Base-by-base conservation (phyloP, 1,140 invertebrate genomes). In the Teleopsis dalmanni region DNA sequence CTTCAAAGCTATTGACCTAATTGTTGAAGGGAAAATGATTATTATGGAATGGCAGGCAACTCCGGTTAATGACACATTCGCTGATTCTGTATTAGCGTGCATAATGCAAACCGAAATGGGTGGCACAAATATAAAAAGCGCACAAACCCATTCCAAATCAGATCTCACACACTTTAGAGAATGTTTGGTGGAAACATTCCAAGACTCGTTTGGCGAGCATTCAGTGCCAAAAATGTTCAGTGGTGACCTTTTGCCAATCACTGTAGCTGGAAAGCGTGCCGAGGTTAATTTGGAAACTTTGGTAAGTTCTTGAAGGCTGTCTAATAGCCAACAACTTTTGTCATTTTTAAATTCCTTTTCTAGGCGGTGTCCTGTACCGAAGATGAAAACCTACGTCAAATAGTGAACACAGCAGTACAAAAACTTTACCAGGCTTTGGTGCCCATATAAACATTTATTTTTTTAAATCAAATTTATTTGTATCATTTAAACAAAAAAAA, bases 41-140 rank as follows among this genome's bases (percentile, higher is more conserved):
- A 83, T 87, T 0, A 76, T 97, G 40, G 92, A 91, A 78, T 98
- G 96, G 96, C 74, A 84, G 14, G 90, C 93, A 14, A 92, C 88
- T 64, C 94, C 95, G 10, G 85, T 96, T 16, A 90, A 92, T 63
- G 95, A 99, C 71, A 98, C 98, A 91, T 98, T 91, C 73, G 93
- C 95, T 2, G 95, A 99, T 76, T 86, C 94, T 16, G 85, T 96
- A 11, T 74, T 98, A 26, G 86, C 89, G 9, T 89, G 81, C 34
- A 75, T 91, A 26, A 74, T 92, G 51, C 82, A 87, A 70, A 86
- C 87, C 3, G 85, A 89, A 54, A 71, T 80, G 50, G 75, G 81
- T 56, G 80, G 84, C 56, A 71, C 75, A 50, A 70, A 77, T 59
- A 59, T 80, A 58, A 62, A 85, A 72, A 70, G 78, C 70, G 60